Percentiles rank a stretch among this genome's conserved stretches.
phyloP scores from a whole-genome alignment of 2,113 vertebrate genomes.

The Pachypanchax playfairii region DNA sequence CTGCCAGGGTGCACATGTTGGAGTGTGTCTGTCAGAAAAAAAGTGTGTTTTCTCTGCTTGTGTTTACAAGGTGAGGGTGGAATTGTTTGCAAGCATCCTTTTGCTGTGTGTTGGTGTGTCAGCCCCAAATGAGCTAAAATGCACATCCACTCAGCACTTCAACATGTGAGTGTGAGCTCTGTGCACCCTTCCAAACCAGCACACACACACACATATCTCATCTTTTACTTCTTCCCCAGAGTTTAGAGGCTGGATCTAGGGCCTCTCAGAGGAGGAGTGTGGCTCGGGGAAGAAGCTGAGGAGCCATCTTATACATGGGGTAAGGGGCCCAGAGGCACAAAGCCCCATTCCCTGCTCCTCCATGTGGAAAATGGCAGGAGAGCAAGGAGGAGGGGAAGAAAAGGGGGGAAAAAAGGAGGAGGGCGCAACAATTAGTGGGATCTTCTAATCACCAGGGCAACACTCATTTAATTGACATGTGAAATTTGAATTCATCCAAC shows the following conservation, averaged over 20 bases:
- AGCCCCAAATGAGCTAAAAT: slow-evolving; percentile 37
- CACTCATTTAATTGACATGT: slow-evolving; percentile 83
- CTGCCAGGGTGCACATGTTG: slow-evolving; percentile 66
- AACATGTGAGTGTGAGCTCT: slow-evolving; percentile 33
- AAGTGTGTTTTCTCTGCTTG: slow-evolving; percentile 15
- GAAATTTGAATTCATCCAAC: slow-evolving; percentile 81
- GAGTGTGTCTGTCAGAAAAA: slow-evolving; percentile 41
- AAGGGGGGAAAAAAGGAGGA: slow-evolving; percentile 58
- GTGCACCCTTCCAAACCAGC: slow-evolving; percentile 1
- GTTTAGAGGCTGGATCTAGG: slow-evolving; percentile 37
- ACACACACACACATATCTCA: not conserved
- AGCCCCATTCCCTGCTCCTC: slow-evolving; percentile 77
- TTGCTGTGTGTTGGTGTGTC: not conserved
- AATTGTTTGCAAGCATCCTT: slow-evolving; percentile 30
- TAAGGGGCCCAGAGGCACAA: slow-evolving; percentile 73
- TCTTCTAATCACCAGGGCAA: slow-evolving; percentile 80
- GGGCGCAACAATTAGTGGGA: slow-evolving; percentile 79
- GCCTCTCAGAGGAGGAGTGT: slow-evolving; percentile 48
- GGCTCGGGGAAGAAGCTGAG: slow-evolving; percentile 53
- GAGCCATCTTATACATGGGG: slow-evolving; percentile 73
- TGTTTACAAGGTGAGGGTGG: slow-evolving; percentile 28
- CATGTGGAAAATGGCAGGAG: slow-evolving; percentile 82
- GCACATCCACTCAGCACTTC: slow-evolving; percentile 35
- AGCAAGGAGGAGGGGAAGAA: slow-evolving; percentile 69
- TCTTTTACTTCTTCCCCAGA: slow-evolving; percentile 17